phyloP scores from a whole-genome alignment of 2,888 invertebrate genomes.

The Octodonta nipae region DNA sequence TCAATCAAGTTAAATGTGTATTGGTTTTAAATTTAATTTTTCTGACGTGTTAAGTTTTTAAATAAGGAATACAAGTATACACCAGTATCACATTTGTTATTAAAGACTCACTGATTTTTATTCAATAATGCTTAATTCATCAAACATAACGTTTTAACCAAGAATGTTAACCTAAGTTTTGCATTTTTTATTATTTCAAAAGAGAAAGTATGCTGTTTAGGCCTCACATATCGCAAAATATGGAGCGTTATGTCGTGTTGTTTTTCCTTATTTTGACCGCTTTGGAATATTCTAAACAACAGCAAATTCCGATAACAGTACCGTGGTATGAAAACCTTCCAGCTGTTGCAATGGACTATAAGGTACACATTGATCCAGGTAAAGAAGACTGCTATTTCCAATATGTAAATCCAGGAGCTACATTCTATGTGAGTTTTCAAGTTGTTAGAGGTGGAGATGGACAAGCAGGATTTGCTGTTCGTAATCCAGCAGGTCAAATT shows the following conservation, averaged over 20 bases:
- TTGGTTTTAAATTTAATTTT: too few species aligned
- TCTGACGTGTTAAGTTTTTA: too few species aligned
- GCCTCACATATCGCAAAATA: too few species aligned
- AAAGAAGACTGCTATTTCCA: conserved; percentile 92
- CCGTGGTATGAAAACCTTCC: conserved; percentile 80
- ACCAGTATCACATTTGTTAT: too few species aligned
- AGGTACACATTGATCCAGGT: conserved; percentile 88
- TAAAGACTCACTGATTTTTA: too few species aligned
- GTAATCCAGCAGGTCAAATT: conserved; percentile 70
- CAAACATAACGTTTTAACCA: too few species aligned
- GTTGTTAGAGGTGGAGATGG: conserved; percentile 87
- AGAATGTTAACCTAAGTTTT: too few species aligned
- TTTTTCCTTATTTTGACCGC: neutral
- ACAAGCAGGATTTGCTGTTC: conserved; percentile 82
- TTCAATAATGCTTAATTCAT: too few species aligned
- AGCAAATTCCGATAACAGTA: conserved; percentile 36
- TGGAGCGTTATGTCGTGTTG: neutral
- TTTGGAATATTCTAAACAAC: conserved; percentile 5
- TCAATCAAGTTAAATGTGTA: too few species aligned
- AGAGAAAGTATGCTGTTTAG: too few species aligned
- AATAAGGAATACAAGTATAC: too few species aligned
- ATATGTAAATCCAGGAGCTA: conserved; percentile 81
- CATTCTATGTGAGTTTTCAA: conserved; percentile 88
- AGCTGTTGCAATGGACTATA: conserved; percentile 90
- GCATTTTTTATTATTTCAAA: too few species aligned